Base-by-base conservation (phyloP, 2,888 invertebrate genomes). In the Galerucella nymphaeae region DNA sequence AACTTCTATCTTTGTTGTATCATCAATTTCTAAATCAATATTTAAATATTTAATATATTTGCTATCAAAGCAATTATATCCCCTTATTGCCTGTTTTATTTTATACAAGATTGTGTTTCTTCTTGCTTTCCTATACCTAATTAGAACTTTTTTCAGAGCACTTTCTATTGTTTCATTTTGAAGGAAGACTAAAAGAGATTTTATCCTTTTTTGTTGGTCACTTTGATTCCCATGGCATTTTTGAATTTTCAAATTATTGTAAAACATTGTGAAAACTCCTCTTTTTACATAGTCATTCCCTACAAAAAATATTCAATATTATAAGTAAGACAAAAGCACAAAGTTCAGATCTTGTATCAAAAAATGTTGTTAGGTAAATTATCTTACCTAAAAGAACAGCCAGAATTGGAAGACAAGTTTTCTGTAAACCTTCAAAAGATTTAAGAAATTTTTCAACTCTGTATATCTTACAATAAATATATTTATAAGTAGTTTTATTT, bases 271-370 rank as follows among this genome's bases (percentile, higher is more conserved):
- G 82, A 96, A 96, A 0, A 90, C 88, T 4, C 87, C 87, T 72
- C 89, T 89, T 53, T 92, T 89, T 10, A 96, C 92, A 86, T 94
- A 97, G 86, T 98, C 97, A 88, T 98, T 98, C 1, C 97, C 97
- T 9, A 16, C 16, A 50, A 50, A 50, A n/a, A 50, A 14, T 45
- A 50, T 50, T 14, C 5, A 96, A n/a, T 13, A 45, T 13, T 45
- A 45, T 13, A 45, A 42, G 30, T 30, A 42, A 45, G 45, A 14
- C 11, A 45, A 38, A 38, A 38, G 30, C 8, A 38, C 30, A 38
- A 38, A 38, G 30, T 38, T 38, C 30, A 38, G 30, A 5, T 45
- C 45, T 45, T 45, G 14, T 45, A 13, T 6, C 3, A 14, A 14
- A 45, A 45, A 4, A 1, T 45, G 11, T 14, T 45, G 11, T 45